These are phyloP conservation scores for Mellilla xanthometata DNA, from an alignment of 2,888 invertebrate genomes.

Conservation along the genomic window DNA sequence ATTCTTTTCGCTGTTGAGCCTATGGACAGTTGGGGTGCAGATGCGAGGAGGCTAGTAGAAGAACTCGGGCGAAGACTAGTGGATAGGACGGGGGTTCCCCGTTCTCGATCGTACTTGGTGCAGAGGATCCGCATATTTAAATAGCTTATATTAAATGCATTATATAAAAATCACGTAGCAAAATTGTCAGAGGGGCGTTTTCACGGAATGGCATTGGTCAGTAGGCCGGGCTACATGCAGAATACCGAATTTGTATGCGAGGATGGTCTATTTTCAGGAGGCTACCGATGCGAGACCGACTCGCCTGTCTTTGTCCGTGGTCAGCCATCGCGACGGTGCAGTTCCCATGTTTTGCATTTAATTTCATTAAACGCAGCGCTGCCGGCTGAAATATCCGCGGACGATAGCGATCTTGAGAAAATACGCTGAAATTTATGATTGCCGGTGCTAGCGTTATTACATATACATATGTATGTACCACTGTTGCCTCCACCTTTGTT, in stretches of 20 bases:
- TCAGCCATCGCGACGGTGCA: constrained; percentile 70
- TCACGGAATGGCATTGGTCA: constrained; percentile 35
- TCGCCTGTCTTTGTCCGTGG: constrained; percentile 75
- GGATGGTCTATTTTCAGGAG: constrained; percentile 42
- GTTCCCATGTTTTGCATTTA: constrained; percentile 68
- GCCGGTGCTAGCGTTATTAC: not conserved
- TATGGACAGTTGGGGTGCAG: no score
- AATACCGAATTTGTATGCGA: constrained; percentile 32
- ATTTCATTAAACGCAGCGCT: constrained; percentile 33
- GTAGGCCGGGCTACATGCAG: constrained; percentile 37
- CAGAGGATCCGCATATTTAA: no score
- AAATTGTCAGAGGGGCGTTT: not conserved
- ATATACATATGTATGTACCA: no score
- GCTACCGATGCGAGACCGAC: constrained; percentile 66
- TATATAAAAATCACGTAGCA: not conserved
- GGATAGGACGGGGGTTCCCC: no score
- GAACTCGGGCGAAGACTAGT: no score
- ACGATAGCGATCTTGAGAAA: constrained; percentile 27
- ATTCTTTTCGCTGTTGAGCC: no score
- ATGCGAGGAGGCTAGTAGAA: no score
- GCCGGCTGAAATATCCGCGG: constrained; percentile 28
- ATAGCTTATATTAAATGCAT: no score
- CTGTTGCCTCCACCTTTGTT: no score
- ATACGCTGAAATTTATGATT: constrained; percentile 16
- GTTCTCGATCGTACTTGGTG: no score